These are phyloP conservation scores for Silvanus unidentatus DNA, from an alignment of 2,888 invertebrate genomes.

Conservation along the genomic window DNA sequence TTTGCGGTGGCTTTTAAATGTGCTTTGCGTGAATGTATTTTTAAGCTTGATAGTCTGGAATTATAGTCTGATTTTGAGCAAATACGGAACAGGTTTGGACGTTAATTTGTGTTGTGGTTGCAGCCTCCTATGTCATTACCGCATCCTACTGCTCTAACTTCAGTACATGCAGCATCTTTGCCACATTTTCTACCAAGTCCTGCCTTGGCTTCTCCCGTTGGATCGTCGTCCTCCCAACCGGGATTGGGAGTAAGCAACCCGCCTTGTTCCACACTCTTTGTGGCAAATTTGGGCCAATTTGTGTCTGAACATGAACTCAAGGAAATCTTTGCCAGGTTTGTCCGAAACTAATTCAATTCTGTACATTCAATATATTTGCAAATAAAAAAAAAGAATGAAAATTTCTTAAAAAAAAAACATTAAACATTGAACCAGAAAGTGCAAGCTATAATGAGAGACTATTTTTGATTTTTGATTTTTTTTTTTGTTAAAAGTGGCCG, in stretches of 20 bases:
- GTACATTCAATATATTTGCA: neutral
- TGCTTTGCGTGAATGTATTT: constrained; percentile 4
- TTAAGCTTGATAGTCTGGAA: constrained; percentile 30
- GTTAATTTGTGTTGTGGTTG: constrained; percentile 14
- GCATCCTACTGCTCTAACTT: constrained; percentile 61
- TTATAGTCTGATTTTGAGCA: constrained; percentile 21
- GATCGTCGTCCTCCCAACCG: constrained; percentile 66
- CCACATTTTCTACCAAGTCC: constrained; percentile 90
- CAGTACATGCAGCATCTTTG: constrained; percentile 65
- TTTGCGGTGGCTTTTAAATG: neutral
- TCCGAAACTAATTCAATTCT: constrained; percentile 29
- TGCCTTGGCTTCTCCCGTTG: constrained; percentile 85
- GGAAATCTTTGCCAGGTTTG: constrained; percentile 94
- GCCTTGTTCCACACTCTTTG: constrained; percentile 96
- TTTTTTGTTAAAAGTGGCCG: constrained; percentile 31
- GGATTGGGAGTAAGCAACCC: constrained; percentile 69
- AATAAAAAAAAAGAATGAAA: constrained; percentile 7
- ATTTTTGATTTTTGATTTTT: constrained; percentile 17
- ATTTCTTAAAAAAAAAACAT: constrained; percentile 3
- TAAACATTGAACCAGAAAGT: constrained; percentile 18
- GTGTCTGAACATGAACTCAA: constrained; percentile 98
- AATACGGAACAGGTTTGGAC: neutral
- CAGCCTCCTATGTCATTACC: constrained; percentile 56
- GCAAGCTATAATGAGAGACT: constrained; percentile 35
- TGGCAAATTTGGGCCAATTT: constrained; percentile 96